Conservation (phyloP, 2,113 vertebrate genomes). For the Alethe diademata region DNA sequence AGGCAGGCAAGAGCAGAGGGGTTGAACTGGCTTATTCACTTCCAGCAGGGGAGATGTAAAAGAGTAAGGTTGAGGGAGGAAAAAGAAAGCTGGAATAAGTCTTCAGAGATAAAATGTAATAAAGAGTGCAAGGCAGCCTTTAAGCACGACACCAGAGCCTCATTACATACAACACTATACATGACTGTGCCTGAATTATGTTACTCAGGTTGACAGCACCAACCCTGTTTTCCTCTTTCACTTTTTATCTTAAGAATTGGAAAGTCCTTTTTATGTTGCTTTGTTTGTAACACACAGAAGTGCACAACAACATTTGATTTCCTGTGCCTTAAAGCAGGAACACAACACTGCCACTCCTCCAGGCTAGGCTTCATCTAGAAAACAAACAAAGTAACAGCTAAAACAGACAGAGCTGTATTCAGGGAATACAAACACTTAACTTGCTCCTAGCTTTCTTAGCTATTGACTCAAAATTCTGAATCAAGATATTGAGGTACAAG, state of each 20-base stretch:
- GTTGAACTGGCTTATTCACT: not conserved
- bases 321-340: not conserved
- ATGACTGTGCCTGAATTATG: not conserved
- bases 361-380: not conserved
- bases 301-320: not conserved
- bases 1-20: not conserved
- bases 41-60: not conserved
- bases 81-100: not conserved
- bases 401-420: not conserved
- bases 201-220: not conserved
- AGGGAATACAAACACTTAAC: not conserved
- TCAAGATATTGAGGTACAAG: not conserved
- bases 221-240: not conserved
- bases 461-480: not conserved
- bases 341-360: not conserved
- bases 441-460: not conserved
- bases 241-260: not conserved
- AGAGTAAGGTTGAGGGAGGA: not conserved
- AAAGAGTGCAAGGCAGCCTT: not conserved
- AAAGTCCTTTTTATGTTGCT: not conserved
- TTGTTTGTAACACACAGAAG: not conserved
- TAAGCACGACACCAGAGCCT: not conserved
- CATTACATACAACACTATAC: rapidly evolving
- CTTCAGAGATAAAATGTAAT: not conserved
- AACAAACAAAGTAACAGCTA: not conserved